These are phyloP conservation scores for Amphilophus citrinellus DNA, from an alignment of 2,113 vertebrate species.

Conservation along the genomic window DNA sequence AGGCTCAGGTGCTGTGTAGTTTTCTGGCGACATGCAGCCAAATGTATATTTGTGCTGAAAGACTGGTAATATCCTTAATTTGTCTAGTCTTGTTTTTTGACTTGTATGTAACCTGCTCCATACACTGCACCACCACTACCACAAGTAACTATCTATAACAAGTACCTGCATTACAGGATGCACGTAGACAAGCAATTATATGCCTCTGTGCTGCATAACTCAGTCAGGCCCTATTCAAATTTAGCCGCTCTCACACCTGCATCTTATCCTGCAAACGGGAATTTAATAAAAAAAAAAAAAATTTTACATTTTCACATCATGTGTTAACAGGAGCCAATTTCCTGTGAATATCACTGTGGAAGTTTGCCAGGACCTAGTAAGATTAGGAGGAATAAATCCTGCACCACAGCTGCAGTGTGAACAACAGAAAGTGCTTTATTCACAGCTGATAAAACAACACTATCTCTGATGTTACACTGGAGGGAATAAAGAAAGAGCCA, in stretches of 20 bases:
- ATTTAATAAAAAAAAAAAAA: too few species aligned
- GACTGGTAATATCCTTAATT: not conserved
- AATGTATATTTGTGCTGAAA: not conserved
- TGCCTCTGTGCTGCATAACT: not conserved
- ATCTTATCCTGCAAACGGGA: constrained; percentile 8
- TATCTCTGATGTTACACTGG: constrained; percentile 9
- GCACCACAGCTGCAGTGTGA: not conserved
- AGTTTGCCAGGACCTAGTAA: not conserved
- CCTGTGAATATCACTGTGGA: constrained; percentile 7
- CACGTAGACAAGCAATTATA: not conserved
- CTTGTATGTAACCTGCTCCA: not conserved
- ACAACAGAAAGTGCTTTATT: constrained; percentile 14
- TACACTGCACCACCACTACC: not conserved
- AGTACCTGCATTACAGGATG: not conserved
- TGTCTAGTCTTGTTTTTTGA: fast-evolving
- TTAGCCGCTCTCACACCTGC: not conserved
- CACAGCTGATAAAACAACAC: not conserved
- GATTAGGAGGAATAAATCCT: constrained; percentile 3
- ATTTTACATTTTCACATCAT: too few species aligned
- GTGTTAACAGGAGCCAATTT: not conserved
- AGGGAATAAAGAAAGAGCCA: not conserved
- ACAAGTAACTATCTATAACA: constrained; percentile 4
- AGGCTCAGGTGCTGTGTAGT: not conserved
- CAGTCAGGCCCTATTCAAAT: not conserved
- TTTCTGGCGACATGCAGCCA: not conserved